Evolutionary conservation across 2,888 invertebrate species (phyloP).

Genomic region (Scaptomyza polygonia): DNA sequence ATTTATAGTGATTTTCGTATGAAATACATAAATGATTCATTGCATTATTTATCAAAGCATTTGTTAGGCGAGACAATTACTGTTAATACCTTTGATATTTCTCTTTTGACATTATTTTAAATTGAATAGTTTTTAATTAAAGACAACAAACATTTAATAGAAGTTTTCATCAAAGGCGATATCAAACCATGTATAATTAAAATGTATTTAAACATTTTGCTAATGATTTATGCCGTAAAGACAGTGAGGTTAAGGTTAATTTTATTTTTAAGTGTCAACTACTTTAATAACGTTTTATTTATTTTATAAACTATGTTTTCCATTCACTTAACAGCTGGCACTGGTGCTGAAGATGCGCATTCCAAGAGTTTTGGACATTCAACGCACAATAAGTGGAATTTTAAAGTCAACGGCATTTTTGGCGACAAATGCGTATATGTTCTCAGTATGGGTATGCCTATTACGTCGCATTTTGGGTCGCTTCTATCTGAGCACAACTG

Average conservation of each 20-base stretch:
- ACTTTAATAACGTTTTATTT: too few species aligned
- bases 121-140: background rate
- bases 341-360: conserved; percentile 87
- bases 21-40: background rate
- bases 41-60: background rate
- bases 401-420: conserved; percentile 90
- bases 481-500: conserved; percentile 88
- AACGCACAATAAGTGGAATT: conserved; percentile 87
- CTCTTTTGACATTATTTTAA: background rate
- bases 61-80: background rate
- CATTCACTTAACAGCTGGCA: conserved; percentile 88
- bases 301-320: too few species aligned
- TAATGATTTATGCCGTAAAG: too few species aligned
- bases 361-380: conserved; percentile 86
- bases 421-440: conserved; percentile 89
- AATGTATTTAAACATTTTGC: background rate
- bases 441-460: conserved; percentile 88
- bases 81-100: background rate
- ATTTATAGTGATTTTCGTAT: background rate
- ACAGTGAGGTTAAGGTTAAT: too few species aligned
- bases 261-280: too few species aligned
- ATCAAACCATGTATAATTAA: background rate
- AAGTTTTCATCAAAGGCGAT: background rate
- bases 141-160: background rate
- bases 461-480: conserved; percentile 87